These are phyloP conservation scores for Siderastrea radians DNA, from an alignment of 92 coral and sea anemone genomes.

Conservation along the genomic window DNA sequence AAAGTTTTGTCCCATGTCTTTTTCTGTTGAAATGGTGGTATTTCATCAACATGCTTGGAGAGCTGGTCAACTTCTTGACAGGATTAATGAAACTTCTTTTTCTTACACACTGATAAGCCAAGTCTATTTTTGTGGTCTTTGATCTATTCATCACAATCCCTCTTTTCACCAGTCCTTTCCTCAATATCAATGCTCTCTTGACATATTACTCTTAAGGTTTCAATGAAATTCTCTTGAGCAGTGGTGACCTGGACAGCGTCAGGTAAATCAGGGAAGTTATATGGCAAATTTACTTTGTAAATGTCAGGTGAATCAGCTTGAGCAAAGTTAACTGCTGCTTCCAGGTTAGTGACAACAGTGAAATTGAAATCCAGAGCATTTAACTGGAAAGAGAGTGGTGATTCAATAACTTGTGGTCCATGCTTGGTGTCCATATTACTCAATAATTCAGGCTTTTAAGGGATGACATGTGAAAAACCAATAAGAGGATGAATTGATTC, in stretches of 20 bases:
- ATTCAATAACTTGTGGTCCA: slow-evolving; percentile 34
- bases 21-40: slow-evolving; percentile 56
- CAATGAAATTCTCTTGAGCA: slow-evolving; percentile 25
- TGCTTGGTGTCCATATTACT: slow-evolving; percentile 12
- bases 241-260: slow-evolving; percentile 7
- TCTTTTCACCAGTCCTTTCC: slow-evolving; percentile 50
- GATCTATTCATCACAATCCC: slow-evolving; percentile 65
- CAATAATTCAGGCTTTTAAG: not conserved
- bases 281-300: slow-evolving; percentile 2
- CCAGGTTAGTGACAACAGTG: slow-evolving; percentile 46
- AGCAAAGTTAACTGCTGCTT: slow-evolving; percentile 13
- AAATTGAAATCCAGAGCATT: slow-evolving; percentile 35
- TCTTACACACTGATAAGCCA: slow-evolving; percentile 53
- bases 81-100: slow-evolving; percentile 42
- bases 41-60: slow-evolving; percentile 22
- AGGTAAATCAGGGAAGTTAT: slow-evolving; percentile 23
- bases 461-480: slow-evolving; percentile 32
- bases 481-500: slow-evolving; percentile 21
- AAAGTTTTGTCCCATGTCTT: slow-evolving; percentile 68
- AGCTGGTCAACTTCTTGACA: slow-evolving; percentile 47
- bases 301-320: slow-evolving; percentile 9
- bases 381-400: slow-evolving; percentile 50
- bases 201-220: slow-evolving; percentile 40
- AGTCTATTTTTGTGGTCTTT: slow-evolving; percentile 63
- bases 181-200: slow-evolving; percentile 61